Evolutionary conservation across 2,797 vertebrate genomes (phyloP).

Genomic region (Pseudopleuronectes americanus): DNA sequence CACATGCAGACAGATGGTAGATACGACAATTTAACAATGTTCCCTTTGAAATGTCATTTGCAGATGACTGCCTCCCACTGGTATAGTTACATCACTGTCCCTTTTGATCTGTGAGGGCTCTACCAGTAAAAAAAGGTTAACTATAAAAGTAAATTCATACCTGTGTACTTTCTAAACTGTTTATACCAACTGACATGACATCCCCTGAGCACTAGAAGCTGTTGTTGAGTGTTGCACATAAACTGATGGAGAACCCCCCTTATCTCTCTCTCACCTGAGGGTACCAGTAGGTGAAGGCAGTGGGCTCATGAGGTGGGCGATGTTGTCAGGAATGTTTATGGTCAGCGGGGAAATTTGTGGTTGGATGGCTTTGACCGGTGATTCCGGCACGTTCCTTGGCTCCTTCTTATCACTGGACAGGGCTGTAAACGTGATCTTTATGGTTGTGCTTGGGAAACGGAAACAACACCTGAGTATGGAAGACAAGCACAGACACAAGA

Average conservation of each 20-base stretch:
- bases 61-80: not conserved
- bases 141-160: not conserved
- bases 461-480: slow-evolving; percentile 90
- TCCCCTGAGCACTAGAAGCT: not conserved
- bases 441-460: slow-evolving; percentile 98
- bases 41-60: too few relatives aligned
- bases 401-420: slow-evolving; percentile 93
- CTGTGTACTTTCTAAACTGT: not conserved
- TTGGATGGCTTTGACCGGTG: slow-evolving; percentile 93
- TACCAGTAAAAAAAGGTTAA: not conserved
- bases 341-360: slow-evolving; percentile 96
- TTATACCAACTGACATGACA: too few relatives aligned
- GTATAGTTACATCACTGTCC: not conserved
- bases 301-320: slow-evolving; percentile 97
- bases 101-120: not conserved
- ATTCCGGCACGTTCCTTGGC: slow-evolving; percentile 91
- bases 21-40: too few relatives aligned
- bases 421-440: slow-evolving; percentile 98
- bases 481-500: not conserved
- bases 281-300: slow-evolving; percentile 97
- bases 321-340: slow-evolving; percentile 99
- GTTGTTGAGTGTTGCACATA: too few relatives aligned
- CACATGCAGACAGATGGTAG: too few relatives aligned
- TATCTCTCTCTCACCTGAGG: slow-evolving; percentile 89
- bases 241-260: too few relatives aligned